Percentiles rank a stretch among this genome's conserved stretches.
Conservation (phyloP, 1,140 invertebrate genomes). For the Drosophila simulans region DNA sequence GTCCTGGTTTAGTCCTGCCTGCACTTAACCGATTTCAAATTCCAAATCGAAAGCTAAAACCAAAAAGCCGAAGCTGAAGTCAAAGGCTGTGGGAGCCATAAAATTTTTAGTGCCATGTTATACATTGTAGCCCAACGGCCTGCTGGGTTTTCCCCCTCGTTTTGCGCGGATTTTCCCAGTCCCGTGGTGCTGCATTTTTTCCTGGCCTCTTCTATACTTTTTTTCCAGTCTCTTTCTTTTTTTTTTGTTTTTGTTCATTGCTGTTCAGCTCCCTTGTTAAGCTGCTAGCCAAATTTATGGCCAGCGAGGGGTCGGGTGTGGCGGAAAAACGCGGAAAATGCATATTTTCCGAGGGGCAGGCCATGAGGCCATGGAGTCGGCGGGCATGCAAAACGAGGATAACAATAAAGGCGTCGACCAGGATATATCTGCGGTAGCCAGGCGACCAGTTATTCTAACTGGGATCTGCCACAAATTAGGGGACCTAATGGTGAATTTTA, state of each 20-base stretch:
- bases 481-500: too few species aligned
- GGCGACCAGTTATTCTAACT: not conserved
- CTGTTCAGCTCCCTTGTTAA: constrained; percentile 42
- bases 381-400: constrained; percentile 35
- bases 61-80: constrained; percentile 12
- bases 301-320: constrained; percentile 4
- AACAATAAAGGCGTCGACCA: constrained; percentile 34
- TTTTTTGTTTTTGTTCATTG: not conserved
- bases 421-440: constrained; percentile 14
- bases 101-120: constrained; percentile 74
- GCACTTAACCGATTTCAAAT: constrained; percentile 40
- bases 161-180: not conserved
- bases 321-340: constrained; percentile 10
- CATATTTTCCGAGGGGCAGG: constrained; percentile 17
- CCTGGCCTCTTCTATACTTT: not conserved
- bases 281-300: constrained; percentile 56
- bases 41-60: not conserved
- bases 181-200: constrained; percentile 10
- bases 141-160: not conserved
- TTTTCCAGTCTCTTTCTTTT: not conserved
- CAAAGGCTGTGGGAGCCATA: constrained; percentile 45
- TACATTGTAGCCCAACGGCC: constrained; percentile 58
- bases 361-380: not conserved
- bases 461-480: constrained; percentile 3
- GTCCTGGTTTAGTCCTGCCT: constrained; percentile 4